phyloP scores from a whole-genome alignment of 1,140 invertebrate species.

The Onthophagus taurus region DNA sequence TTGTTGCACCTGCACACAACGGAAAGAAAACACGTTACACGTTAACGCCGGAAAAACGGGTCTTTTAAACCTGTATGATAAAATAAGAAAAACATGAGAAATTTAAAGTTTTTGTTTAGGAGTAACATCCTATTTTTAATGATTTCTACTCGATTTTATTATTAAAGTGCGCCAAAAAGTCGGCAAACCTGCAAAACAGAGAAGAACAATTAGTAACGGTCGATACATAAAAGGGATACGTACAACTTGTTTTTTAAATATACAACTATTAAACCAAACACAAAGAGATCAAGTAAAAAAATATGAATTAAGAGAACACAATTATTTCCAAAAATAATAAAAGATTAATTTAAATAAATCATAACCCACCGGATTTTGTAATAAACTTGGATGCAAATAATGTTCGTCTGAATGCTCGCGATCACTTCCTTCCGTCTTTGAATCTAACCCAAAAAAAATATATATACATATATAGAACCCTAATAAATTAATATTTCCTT shows the following conservation, averaged over 20 bases:
- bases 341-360: constrained; percentile 2
- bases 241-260: neutral
- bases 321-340: constrained; percentile 4
- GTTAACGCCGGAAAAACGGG: no score
- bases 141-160: no score
- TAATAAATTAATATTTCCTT: no score
- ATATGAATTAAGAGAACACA: constrained; percentile 11
- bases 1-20: no score
- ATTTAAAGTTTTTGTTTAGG: no score
- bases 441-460: constrained; percentile 16
- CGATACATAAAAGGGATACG: neutral
- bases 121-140: no score
- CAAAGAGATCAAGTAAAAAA: constrained; percentile 15
- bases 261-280: neutral
- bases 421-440: constrained; percentile 29
- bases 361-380: constrained; percentile 46
- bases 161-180: no score
- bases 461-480: neutral
- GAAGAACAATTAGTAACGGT: constrained; percentile 14
- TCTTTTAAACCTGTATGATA: no score
- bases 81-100: no score
- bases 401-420: constrained; percentile 51
- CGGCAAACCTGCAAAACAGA: constrained; percentile 15
- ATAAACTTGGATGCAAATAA: constrained; percentile 73
- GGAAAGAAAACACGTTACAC: no score